Evolutionary conservation across 2,797 vertebrate genomes (phyloP).

Genomic region (Poecile montanus): DNA sequence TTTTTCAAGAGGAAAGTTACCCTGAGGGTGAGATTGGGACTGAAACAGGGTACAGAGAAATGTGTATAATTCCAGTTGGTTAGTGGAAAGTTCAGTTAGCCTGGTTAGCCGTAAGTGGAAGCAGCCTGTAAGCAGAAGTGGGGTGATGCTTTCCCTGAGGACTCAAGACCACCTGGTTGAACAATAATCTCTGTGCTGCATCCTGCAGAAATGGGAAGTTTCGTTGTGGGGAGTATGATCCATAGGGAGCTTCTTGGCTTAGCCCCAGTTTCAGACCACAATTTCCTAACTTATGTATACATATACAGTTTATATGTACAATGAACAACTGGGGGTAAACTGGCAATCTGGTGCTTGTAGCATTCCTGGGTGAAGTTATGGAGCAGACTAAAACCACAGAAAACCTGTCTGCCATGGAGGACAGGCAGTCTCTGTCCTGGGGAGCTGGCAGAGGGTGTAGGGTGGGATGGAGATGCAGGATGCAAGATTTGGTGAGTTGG

Average conservation of each 20-base stretch:
- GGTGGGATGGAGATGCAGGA: not conserved
- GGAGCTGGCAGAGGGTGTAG: not conserved
- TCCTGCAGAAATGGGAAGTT: not conserved
- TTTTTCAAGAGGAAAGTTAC: not conserved
- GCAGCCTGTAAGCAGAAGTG: not conserved
- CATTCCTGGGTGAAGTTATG: not conserved
- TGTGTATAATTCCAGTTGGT: not conserved
- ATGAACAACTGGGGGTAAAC: not conserved
- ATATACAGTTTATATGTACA: fast-evolving
- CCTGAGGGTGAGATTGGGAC: not conserved
- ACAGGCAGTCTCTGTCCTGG: not conserved
- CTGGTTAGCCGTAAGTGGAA: not conserved
- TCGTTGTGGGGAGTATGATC: not conserved
- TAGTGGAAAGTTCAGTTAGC: not conserved
- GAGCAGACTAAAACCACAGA: not conserved
- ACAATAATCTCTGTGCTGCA: not conserved
- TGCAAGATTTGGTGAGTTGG: not conserved
- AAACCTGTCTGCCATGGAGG: not conserved
- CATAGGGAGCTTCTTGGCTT: not conserved
- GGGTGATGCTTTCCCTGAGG: not conserved
- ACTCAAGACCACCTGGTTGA: not conserved
- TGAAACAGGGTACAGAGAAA: not conserved
- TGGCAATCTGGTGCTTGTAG: not conserved
- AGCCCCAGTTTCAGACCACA: not conserved
- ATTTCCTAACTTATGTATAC: fast-evolving